phyloP scores from a whole-genome alignment of 2,888 invertebrate species.

The Drosophila prolongata region DNA sequence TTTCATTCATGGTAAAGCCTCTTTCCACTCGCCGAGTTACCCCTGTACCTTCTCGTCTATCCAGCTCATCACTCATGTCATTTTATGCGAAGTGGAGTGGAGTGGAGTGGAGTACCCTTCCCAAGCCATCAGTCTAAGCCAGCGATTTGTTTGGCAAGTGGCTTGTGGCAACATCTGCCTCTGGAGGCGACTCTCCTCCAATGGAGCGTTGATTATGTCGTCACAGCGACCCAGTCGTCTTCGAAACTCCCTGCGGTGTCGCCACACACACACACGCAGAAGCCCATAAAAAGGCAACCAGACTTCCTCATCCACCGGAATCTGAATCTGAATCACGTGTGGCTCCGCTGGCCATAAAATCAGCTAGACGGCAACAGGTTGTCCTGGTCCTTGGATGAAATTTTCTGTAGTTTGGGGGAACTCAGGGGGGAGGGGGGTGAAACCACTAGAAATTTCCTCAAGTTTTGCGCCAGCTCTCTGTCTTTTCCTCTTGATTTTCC shows the following conservation, averaged over 20 bases:
- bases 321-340: conserved; percentile 21
- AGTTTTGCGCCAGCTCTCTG: conserved; percentile 54
- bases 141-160: conserved; percentile 25
- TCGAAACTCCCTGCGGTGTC: conserved; percentile 35
- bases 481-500: conserved; percentile 22
- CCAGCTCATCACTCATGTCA: conserved; percentile 26
- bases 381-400: conserved; percentile 11
- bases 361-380: conserved; percentile 28
- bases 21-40: not conserved
- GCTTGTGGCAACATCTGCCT: conserved; percentile 32
- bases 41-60: not conserved
- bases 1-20: not conserved
- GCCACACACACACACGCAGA: conserved; percentile 13
- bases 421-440: not conserved
- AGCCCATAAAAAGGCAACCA: conserved; percentile 64
- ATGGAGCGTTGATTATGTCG: conserved; percentile 76
- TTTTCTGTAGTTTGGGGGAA: not conserved
- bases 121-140: conserved; percentile 16
- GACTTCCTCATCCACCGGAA: conserved; percentile 31
- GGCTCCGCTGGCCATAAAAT: conserved; percentile 38
- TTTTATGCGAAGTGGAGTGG: conserved; percentile 7
- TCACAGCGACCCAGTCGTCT: conserved; percentile 41
- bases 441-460: conserved; percentile 48
- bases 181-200: conserved; percentile 40
- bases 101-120: conserved; percentile 1